phyloP scores from a whole-genome alignment of 2,113 vertebrate genomes.

The Azemiops feae region DNA sequence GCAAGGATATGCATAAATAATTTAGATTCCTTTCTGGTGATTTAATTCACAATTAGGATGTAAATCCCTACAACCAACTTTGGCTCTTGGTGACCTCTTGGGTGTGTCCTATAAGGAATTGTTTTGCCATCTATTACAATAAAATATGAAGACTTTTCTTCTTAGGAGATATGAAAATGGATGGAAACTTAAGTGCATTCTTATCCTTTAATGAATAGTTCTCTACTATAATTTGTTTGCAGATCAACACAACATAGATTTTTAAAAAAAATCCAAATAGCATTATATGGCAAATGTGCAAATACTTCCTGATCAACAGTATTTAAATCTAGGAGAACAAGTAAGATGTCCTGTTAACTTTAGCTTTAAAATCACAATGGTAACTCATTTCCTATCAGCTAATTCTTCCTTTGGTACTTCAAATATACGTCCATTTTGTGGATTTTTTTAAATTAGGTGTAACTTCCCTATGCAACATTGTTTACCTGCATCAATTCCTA shows the following conservation, averaged over 20 bases:
- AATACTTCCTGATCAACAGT: not conserved
- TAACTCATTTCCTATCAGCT: not conserved
- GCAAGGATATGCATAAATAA: not conserved
- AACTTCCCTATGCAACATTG: not conserved
- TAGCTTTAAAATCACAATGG: not conserved
- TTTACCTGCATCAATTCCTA: not conserved
- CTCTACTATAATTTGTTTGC: not conserved
- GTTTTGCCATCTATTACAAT: not conserved
- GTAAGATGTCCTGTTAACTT: not conserved
- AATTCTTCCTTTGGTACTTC: not conserved
- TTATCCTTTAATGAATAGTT: not conserved
- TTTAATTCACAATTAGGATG: not conserved
- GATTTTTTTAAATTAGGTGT: conserved; percentile 8
- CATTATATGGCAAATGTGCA: not conserved
- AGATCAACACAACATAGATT: not conserved
- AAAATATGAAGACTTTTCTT: not conserved
- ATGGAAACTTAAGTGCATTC: not conserved
- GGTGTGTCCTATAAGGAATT: not conserved
- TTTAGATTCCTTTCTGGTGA: not conserved
- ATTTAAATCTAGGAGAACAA: not conserved
- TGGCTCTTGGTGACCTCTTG: not conserved
- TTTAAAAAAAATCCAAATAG: not conserved
- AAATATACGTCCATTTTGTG: not conserved
- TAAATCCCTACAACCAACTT: not conserved
- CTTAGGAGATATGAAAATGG: not conserved